phyloP scores from a whole-genome alignment of 2,113 vertebrate species.

The Struthidea cinerea region DNA sequence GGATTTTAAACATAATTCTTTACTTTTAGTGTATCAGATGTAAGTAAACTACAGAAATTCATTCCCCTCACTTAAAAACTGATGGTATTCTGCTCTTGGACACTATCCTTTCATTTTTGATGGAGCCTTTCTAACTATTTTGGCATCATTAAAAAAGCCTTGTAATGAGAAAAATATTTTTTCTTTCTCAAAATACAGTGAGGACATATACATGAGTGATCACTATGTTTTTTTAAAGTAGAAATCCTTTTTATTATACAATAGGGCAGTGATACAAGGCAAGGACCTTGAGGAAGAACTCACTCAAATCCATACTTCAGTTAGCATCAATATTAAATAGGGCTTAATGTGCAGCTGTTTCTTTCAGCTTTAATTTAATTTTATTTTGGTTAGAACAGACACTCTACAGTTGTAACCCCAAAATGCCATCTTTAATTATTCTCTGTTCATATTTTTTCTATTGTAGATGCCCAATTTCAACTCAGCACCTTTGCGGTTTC shows the following conservation, averaged over 20 bases:
- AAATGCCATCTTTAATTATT: slow-evolving; percentile 69
- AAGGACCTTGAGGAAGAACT: slow-evolving; percentile 35
- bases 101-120: background rate
- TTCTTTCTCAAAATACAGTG: background rate
- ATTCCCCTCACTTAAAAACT: background rate
- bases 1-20: background rate
- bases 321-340: slow-evolving; percentile 54
- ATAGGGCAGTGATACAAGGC: background rate
- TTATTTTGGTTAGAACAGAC: slow-evolving; percentile 32
- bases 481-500: slow-evolving; percentile 14
- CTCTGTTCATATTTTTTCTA: background rate
- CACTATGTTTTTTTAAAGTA: background rate
- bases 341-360: slow-evolving; percentile 62
- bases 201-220: background rate
- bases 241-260: background rate
- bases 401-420: slow-evolving; percentile 50
- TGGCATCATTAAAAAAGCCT: background rate
- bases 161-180: background rate
- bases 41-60: background rate
- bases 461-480: slow-evolving; percentile 3
- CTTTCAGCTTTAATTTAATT: slow-evolving; percentile 66
- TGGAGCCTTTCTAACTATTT: background rate
- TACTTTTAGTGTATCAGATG: background rate
- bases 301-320: slow-evolving; percentile 45
- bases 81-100: background rate